phyloP scores from a whole-genome alignment of 23 tunicate genomes.

The Corella eumyota region DNA sequence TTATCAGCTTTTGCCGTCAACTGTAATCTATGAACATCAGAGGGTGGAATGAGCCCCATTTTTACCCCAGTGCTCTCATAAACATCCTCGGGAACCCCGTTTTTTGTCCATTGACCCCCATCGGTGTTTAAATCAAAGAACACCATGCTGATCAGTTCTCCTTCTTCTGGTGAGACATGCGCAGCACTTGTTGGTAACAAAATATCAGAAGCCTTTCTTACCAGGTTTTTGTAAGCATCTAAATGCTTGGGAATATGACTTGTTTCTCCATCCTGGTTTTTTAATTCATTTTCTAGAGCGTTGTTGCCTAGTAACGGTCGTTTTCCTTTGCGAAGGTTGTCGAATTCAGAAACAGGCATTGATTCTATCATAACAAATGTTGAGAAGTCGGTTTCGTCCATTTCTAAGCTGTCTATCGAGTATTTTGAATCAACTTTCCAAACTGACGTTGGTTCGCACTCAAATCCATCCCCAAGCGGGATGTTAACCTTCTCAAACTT shows the following conservation, averaged over 20 bases:
- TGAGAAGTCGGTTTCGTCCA: slow-evolving; percentile 9
- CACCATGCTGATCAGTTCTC: slow-evolving; percentile 49
- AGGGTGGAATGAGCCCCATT: no score
- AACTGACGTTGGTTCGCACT: slow-evolving; percentile 27
- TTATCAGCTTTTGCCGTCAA: no score
- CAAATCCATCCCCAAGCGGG: slow-evolving; percentile 16
- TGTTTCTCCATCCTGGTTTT: no score
- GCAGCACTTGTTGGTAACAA: slow-evolving; percentile 8
- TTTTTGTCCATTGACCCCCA: slow-evolving; percentile 27
- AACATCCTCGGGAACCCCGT: slow-evolving; percentile 24
- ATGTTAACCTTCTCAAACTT: no score
- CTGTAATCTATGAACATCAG: no score
- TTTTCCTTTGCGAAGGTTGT: no score
- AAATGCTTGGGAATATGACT: no score
- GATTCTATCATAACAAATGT: slow-evolving; percentile 48
- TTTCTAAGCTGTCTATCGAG: slow-evolving; percentile 35
- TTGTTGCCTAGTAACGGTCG: no score
- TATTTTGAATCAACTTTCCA: slow-evolving; percentile 62
- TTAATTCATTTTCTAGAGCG: no score
- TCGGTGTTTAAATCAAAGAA: slow-evolving; percentile 39
- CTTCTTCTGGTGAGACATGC: slow-evolving; percentile 21
- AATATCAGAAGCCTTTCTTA: slow-evolving; percentile 6
- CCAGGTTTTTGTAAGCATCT: slow-evolving; percentile 1
- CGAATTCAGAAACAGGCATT: slow-evolving; percentile 74
- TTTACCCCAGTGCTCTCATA: no score